A percentile compares a stretch with the other conserved stretches of the same genome.
phyloP scores from a whole-genome alignment of 1,140 invertebrate species.

The Coelopa frigida region DNA sequence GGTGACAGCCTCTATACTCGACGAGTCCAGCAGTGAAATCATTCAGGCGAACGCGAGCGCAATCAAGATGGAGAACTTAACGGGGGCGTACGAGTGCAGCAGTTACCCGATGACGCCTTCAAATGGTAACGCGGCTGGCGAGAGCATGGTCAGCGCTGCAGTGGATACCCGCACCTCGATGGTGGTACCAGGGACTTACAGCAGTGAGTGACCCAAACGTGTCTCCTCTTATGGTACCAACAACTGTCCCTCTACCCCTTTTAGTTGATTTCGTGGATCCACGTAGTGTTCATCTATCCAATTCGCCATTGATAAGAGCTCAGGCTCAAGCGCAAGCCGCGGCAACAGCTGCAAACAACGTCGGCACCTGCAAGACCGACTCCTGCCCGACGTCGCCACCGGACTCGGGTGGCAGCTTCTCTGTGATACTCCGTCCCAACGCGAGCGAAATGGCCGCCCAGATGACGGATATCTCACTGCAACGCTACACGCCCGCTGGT shows the following conservation, averaged over 20 bases:
- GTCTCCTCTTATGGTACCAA: too few species aligned
- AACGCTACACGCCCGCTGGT: slow-evolving; percentile 33
- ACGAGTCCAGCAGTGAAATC: slow-evolving; percentile 66
- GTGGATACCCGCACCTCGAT: slow-evolving; percentile 39
- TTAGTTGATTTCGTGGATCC: slow-evolving; percentile 42
- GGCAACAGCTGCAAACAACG: slow-evolving; percentile 7
- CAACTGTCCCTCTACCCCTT: background rate
- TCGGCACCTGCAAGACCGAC: slow-evolving; percentile 27
- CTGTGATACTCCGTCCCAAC: slow-evolving; percentile 27
- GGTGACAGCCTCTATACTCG: slow-evolving; percentile 85
- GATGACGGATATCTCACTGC: slow-evolving; percentile 23
- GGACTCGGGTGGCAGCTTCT: slow-evolving; percentile 22
- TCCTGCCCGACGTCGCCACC: slow-evolving; percentile 25
- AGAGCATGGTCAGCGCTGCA: slow-evolving; percentile 20
- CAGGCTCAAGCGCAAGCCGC: slow-evolving; percentile 8
- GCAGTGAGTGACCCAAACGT: slow-evolving; percentile 50
- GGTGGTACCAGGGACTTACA: slow-evolving; percentile 55
- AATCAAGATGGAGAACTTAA: slow-evolving; percentile 83
- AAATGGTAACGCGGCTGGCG: background rate
- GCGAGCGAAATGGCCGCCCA: slow-evolving; percentile 14
- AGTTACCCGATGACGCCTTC: slow-evolving; percentile 77
- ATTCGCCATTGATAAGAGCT: slow-evolving; percentile 23
- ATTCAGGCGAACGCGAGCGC: slow-evolving; percentile 69
- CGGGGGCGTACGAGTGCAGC: slow-evolving; percentile 74
- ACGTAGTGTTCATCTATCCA: slow-evolving; percentile 28